phyloP scores from a whole-genome alignment of 2,113 vertebrate species.

The Tenebrosternarchus preto region DNA sequence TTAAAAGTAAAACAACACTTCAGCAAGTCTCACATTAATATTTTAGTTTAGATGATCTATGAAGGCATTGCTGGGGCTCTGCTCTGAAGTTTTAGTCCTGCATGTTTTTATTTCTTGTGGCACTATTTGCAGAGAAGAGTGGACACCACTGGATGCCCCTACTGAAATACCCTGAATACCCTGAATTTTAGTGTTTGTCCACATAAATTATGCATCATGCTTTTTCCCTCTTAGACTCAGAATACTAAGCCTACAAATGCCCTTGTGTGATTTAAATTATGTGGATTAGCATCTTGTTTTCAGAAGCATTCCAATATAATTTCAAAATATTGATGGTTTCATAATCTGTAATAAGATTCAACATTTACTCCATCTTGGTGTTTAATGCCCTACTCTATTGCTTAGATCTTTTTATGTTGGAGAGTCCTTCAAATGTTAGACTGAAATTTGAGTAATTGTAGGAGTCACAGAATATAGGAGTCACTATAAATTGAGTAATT shows the following conservation, averaged over 20 bases:
- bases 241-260: constrained; percentile 27
- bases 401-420: constrained; percentile 2
- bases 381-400: constrained; percentile 2
- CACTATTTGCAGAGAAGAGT: neutral
- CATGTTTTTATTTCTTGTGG: neutral
- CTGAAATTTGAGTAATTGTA: constrained; percentile 4
- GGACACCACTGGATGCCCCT: constrained; percentile 21
- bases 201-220: constrained; percentile 36
- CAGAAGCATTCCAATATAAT: constrained; percentile 1
- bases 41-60: neutral
- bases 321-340: constrained; percentile 1
- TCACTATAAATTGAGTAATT: too few species aligned
- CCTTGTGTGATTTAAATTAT: constrained; percentile 9
- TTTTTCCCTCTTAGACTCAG: constrained; percentile 16
- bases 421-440: constrained; percentile 22
- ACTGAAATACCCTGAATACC: constrained; percentile 45
- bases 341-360: neutral
- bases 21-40: neutral
- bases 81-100: too few species aligned
- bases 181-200: constrained; percentile 36
- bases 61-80: neutral
- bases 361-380: neutral
- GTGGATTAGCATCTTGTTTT: neutral
- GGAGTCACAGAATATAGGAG: constrained; percentile 24
- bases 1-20: neutral